Base-by-base conservation (phyloP, 1,140 invertebrate genomes). In the Prorops nasuta region DNA sequence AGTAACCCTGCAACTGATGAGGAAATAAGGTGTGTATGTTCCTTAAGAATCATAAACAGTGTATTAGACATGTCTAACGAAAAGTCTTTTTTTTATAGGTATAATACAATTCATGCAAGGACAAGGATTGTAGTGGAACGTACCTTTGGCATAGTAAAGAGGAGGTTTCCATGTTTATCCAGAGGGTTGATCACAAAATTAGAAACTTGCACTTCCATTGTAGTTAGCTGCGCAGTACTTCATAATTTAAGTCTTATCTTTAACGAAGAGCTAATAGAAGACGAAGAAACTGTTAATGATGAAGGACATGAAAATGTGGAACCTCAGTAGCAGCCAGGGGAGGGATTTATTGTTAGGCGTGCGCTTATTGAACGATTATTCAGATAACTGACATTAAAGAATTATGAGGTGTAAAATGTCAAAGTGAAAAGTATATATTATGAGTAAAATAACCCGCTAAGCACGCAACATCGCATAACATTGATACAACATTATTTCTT, bases 111-210 rank as follows among this genome's bases (percentile, higher is more conserved):
- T 9, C 70, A 75, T 24, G 67, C 65, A 10, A 52, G 56, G 34
- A 72, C 71, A 6, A 51, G 72, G 50, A 71, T 69, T 49, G 31
- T 54, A 2, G 60, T 76, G 9, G 70, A 75, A 53, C 41, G 70
- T 24, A 54, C 51, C 1, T 72, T 66, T 56, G 68, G 71, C 2
- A 49, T 66, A 1, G 72, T 57, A 64, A 77, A 76, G 50, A 45
- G 59, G 49, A 37, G 66, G 12, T 76, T 75, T 57, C 54, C 63
- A 18, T 57, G 56, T 28, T 44, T 66, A 20, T 32, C 48, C 7
- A 40, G 50, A 39, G 58, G 58, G n/a, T 16, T 68, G 10, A 14
- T 24, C n/a, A 48, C 40, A 17, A 61, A 63, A 34, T 14, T 65
- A 9, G 3, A 40, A 9, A 41, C 41, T 32, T 48, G 36, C n/a